Evolutionary conservation across 2,888 invertebrate species (phyloP).

Genomic region (Xestoiulus laeticollis): DNA sequence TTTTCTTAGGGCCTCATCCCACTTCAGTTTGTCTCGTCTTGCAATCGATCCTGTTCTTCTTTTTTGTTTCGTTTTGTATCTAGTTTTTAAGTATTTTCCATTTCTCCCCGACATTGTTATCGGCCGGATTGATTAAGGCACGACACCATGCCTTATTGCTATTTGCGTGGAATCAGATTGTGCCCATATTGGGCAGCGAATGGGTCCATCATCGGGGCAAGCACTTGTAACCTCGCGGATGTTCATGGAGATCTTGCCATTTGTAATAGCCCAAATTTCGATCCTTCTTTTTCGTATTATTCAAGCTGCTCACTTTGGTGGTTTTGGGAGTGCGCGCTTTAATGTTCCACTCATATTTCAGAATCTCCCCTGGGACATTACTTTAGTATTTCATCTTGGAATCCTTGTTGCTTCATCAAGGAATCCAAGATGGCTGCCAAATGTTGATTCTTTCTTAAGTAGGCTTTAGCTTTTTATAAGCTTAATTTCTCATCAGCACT

Average conservation of each 20-base stretch:
- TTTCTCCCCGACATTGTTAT: not conserved
- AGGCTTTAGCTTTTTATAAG: no score
- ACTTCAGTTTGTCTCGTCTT: constrained; percentile 6
- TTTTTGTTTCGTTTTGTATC: not conserved
- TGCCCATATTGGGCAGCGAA: constrained; percentile 39
- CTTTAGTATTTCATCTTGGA: no score
- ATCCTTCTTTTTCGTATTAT: not conserved
- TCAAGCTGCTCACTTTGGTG: not conserved
- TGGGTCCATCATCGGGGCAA: not conserved
- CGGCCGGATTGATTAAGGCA: not conserved
- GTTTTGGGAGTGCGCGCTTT: not conserved
- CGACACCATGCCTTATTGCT: not conserved
- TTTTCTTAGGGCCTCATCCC: constrained; percentile 7
- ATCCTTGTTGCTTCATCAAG: no score
- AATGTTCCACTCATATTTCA: not conserved
- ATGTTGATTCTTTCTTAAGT: no score
- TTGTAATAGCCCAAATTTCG: not conserved
- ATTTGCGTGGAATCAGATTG: not conserved
- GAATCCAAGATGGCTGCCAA: no score
- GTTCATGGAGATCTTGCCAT: not conserved
- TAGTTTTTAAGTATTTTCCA: not conserved
- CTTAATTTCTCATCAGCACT: no score
- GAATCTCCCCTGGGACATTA: no score
- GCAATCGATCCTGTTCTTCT: not conserved
- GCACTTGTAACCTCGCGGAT: not conserved